phyloP scores from a whole-genome alignment of 2,888 invertebrate genomes.

The Eumerus sabulonum region DNA sequence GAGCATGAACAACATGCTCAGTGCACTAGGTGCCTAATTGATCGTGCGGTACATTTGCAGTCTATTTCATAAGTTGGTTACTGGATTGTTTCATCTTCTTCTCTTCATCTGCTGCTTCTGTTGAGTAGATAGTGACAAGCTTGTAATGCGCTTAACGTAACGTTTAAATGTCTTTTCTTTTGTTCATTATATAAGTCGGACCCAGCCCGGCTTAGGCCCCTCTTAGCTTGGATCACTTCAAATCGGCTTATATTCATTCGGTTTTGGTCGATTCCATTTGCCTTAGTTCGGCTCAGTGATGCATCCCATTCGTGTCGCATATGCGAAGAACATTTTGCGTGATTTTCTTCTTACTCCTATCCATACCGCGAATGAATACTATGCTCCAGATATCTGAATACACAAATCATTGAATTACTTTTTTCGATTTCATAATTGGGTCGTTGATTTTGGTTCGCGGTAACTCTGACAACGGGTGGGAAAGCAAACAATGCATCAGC shows the following conservation, averaged over 20 bases:
- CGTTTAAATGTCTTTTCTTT: slow-evolving; percentile 38
- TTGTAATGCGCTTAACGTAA: slow-evolving; percentile 39
- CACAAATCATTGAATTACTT: slow-evolving; percentile 5
- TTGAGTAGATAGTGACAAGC: not conserved
- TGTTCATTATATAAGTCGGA: slow-evolving; percentile 61
- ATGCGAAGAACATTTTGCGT: slow-evolving; percentile 46
- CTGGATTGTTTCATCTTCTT: slow-evolving; percentile 24
- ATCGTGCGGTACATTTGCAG: slow-evolving; percentile 60
- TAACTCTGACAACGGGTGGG: slow-evolving; percentile 29
- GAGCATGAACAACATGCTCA: not conserved
- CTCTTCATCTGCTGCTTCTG: slow-evolving; percentile 22
- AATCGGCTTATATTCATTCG: too few relatives aligned
- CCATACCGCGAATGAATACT: slow-evolving; percentile 43
- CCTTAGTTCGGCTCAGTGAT: too few relatives aligned
- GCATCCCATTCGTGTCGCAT: not conserved
- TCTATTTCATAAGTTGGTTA: slow-evolving; percentile 67
- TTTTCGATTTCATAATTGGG: slow-evolving; percentile 54
- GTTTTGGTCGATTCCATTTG: too few relatives aligned
- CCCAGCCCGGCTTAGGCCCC: slow-evolving; percentile 12
- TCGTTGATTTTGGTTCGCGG: slow-evolving; percentile 57
- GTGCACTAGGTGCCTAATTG: slow-evolving; percentile 51
- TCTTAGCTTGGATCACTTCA: slow-evolving; percentile 24
- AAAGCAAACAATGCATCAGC: slow-evolving; percentile 29
- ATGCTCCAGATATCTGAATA: slow-evolving; percentile 64
- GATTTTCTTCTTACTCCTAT: slow-evolving; percentile 55